Evolutionary conservation across 2,888 invertebrate genomes (phyloP), one percentile per base, ranked within the genome.

Genomic region (Cryptops parisi): DNA sequence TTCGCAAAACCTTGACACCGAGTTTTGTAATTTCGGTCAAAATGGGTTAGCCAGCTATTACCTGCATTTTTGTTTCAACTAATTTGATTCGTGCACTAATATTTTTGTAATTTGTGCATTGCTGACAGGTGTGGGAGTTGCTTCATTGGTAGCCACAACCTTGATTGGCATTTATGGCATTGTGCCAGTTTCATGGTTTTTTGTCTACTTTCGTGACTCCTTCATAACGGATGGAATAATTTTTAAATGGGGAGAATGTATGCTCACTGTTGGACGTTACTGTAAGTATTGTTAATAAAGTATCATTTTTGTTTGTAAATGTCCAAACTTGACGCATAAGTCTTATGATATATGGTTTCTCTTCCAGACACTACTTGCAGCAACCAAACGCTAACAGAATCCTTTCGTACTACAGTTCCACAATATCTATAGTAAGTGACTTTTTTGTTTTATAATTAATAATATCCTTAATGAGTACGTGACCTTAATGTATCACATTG

Each of bases 141-240:
- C 88, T 0, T 69, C 90, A 59, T 75, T 89, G 22, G 69, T 84
- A 54, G 79, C 81, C 4, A 89, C 89, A 67, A 82, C 82, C 3
- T 73, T 86, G 47, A 78, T 87, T 60, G 88, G 89, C 50, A 76
- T 88, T 59, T 90, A 90, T 72, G 87, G 87, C 63, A 82, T 87
- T 53, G 79, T 89, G 27, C 86, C 88, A 2, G 76, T 90, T n/a
- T 84, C 87, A 1, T 91, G 90, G 90, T 78, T 90, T 71, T 81
- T 90, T 62, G 82, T 88, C 40, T 91, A 85, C 72, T 83, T 90
- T 64, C 70, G 76, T 58, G 90, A 90, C 67, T 84, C 88, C 1
- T 89, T 90, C 65, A 82, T 86, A 62, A 82, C 84, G 17, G 62
- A 79, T 63, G 52, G 52, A 26, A 84, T 85, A 65, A 76, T 74